Percentiles rank a stretch among this genome's conserved stretches.
These are phyloP conservation scores for Tromatobia lineatoria DNA, from an alignment of 2,888 invertebrate genomes.

Conservation along the genomic window DNA sequence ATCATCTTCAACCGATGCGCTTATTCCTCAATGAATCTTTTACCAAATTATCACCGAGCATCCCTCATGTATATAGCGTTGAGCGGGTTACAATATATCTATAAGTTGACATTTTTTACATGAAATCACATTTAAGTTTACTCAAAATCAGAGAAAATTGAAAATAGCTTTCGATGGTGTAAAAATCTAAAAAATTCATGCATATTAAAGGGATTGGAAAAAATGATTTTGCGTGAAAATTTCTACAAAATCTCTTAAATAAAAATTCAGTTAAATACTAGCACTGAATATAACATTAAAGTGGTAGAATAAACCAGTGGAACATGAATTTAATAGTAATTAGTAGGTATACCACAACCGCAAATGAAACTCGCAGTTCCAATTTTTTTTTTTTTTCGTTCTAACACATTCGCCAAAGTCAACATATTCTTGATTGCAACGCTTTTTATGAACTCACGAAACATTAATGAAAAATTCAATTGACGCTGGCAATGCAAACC, in stretches of 20 bases:
- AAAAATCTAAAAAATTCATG: too few relatives aligned
- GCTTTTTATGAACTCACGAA: neutral
- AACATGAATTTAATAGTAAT: too few relatives aligned
- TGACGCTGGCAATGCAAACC: neutral
- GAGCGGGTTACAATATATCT: neutral
- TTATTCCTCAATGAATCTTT: neutral
- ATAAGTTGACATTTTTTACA: too few relatives aligned
- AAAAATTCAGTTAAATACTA: slow-evolving; percentile 1
- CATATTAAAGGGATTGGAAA: too few relatives aligned
- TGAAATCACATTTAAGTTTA: too few relatives aligned
- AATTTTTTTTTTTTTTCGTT: neutral
- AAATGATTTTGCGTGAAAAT: too few relatives aligned
- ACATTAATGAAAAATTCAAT: neutral
- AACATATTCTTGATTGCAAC: neutral
- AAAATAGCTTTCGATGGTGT: too few relatives aligned
- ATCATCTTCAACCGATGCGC: neutral
- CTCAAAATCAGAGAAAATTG: too few relatives aligned
- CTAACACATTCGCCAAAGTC: neutral
- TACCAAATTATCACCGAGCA: neutral
- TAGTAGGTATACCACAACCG: neutral
- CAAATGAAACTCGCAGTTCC: neutral
- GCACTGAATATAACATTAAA: too few relatives aligned
- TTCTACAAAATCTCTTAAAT: too few relatives aligned
- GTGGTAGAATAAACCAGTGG: too few relatives aligned
- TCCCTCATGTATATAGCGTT: neutral